Evolutionary conservation across 2,888 invertebrate genomes (phyloP), one percentile per base, ranked within the genome.

Genomic region (Ennomos quercinarius): DNA sequence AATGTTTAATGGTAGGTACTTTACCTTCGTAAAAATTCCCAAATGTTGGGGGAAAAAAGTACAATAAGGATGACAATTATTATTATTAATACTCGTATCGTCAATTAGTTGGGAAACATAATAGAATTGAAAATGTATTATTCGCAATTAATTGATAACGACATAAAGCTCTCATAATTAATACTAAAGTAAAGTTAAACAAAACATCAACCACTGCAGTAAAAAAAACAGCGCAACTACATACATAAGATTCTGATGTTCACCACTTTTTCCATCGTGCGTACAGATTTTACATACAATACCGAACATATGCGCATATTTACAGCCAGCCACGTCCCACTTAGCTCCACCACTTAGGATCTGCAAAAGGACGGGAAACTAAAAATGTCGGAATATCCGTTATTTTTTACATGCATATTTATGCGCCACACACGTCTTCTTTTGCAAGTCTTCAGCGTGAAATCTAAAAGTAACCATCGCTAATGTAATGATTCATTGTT

Each of bases 271-370:
- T 37, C 2, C n/a, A 11, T 52, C 47, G 44, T 17, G 39, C 51
- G 69, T 72, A 64, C 74, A 63, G 66, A 74, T 78, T 87, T 87
- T 77, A 77, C 87, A 89, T 86, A 89, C 87, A 89, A 89, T 87
- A 74, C 63, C 72, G 78, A 71, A 78, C 79, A 78, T 83, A 87
- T 88, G 89, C 84, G 84, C 87, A 90, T 91, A 87, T 85, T 89
- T 83, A 86, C 72, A 68, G 68, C 63, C 69, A 67, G 70, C 66
- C 70, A 56, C 58, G 67, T 72, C 67, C 70, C 74, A 72, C 73
- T 64, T 64, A 55, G 74, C 73, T 77, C 76, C 67, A 67, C 68
- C 70, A 71, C 71, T 76, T 74, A 64, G 61, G 69, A 71, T 73
- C 72, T 78, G 81, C 83, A 72, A 86, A 84, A 81, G 70, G 74